Percentiles rank a stretch among this genome's conserved stretches.
phyloP scores from a whole-genome alignment of 2,113 vertebrate species.

The Hippocampus barbouri region DNA sequence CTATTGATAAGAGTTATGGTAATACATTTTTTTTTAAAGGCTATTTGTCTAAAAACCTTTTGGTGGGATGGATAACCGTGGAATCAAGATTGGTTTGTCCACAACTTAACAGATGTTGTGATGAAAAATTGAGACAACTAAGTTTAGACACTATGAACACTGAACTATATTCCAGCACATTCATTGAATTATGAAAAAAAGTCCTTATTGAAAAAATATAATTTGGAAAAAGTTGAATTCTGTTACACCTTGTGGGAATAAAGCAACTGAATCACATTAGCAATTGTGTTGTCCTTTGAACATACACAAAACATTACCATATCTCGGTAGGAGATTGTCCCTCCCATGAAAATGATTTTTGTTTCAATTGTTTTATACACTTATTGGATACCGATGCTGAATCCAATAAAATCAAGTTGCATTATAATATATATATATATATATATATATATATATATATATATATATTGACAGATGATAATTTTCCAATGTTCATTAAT shows the following conservation, averaged over 20 bases:
- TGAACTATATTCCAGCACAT: background rate
- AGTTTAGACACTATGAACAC: conserved; percentile 67
- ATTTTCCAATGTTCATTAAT: background rate
- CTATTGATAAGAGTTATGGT: too few species aligned
- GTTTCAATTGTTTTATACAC: background rate
- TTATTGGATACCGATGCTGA: background rate
- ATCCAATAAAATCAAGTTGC: background rate
- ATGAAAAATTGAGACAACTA: conserved; percentile 63
- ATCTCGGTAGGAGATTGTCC: too few species aligned
- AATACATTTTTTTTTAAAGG: conserved; percentile 8
- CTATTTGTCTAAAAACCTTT: conserved; percentile 24
- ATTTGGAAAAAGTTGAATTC: too few species aligned
- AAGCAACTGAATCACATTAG: too few species aligned
- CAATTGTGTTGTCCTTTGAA: too few species aligned
- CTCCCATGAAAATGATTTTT: background rate
- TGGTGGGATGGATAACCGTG: conserved; percentile 6
- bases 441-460: too few species aligned
- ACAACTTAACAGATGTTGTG: conserved; percentile 58
- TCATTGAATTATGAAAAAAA: background rate
- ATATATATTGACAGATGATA: background rate
- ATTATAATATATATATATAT: background rate
- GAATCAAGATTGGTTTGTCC: conserved; percentile 33
- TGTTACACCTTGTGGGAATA: too few species aligned
- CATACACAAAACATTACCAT: too few species aligned
- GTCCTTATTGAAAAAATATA: background rate